Base-by-base conservation (phyloP, 2,888 invertebrate species). In the Scrobipalpa atriplicella region DNA sequence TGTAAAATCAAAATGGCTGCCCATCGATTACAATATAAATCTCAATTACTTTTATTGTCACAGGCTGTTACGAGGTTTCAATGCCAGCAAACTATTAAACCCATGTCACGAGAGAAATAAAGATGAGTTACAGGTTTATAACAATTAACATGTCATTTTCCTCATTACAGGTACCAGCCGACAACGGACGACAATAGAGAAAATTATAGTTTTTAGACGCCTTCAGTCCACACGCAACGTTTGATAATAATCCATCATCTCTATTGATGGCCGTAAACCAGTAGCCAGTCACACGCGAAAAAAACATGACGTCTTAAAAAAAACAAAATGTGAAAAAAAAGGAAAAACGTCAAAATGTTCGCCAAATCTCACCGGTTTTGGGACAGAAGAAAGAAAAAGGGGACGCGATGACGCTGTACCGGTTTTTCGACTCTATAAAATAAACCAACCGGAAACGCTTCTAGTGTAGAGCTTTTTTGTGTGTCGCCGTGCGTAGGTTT, bases 391-490 rank as follows among this genome's bases (percentile, higher is more conserved):
- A 90, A 90, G 90, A 72, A 76, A 68, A 79, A 74, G 70, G 67
- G 69, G 72, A 69, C 83, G 77, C 89, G 89, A 90, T 92, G 92
- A 90, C 89, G 81, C 77, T 75, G 68, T 70, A 79, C 70, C 78
- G 77, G 68, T 80, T 81, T 69, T 73, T 78, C 81, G 81, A 83
- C 75, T 84, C 85, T 78, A 86, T 87, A 79, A 89, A 87, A 83
- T 85, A 85, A 64, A 81, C 76, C 74, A 18, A 51, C 29, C 18
- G 74, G 69, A 71, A 76, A 76, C 78, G 80, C 78, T 82, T 81
- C 78, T 83, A 85, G 82, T 79, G 72, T 70, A 73, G 71, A 71
- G 91, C 91, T 91, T 91, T 78, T 91, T 91, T 91, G 81, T 82
- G 87, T 91, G 91, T 91, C 71, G 76, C 78, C 71, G 68, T 66